These are phyloP conservation scores for Amblyopsis hoosieri DNA, from an alignment of 2,797 vertebrate species.

Conservation along the genomic window DNA sequence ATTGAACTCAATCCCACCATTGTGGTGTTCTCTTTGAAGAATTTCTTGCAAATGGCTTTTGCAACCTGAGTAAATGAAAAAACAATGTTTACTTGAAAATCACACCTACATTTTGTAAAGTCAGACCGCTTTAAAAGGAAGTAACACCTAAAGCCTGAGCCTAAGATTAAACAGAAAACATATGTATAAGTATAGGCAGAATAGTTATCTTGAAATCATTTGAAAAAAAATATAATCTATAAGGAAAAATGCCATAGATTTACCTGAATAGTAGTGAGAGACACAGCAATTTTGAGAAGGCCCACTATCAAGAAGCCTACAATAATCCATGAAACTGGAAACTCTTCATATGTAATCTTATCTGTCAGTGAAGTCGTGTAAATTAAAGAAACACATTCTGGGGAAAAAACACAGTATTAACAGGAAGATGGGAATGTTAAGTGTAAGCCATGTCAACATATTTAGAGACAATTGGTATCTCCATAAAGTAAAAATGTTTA, in stretches of 20 bases:
- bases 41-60: neutral
- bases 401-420: neutral
- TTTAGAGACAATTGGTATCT: neutral
- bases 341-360: neutral
- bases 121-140: constrained; percentile 18
- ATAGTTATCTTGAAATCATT: neutral
- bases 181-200: too few relatives aligned
- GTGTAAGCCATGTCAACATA: neutral
- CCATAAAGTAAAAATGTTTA: neutral
- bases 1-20: neutral
- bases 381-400: constrained; percentile 46
- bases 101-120: neutral
- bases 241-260: constrained; percentile 31
- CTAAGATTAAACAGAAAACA: too few relatives aligned
- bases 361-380: neutral
- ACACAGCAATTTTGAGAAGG: constrained; percentile 51
- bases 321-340: constrained; percentile 28
- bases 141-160: neutral
- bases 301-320: constrained; percentile 29
- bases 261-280: constrained; percentile 57
- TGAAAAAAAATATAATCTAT: neutral
- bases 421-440: neutral
- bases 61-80: constrained; percentile 36
- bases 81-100: neutral
- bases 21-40: constrained; percentile 14